Evolutionary conservation across 30 jellyfish, hydroid and myxozoan genomes (phyloP).

Genomic region (Hydra vulgaris): DNA sequence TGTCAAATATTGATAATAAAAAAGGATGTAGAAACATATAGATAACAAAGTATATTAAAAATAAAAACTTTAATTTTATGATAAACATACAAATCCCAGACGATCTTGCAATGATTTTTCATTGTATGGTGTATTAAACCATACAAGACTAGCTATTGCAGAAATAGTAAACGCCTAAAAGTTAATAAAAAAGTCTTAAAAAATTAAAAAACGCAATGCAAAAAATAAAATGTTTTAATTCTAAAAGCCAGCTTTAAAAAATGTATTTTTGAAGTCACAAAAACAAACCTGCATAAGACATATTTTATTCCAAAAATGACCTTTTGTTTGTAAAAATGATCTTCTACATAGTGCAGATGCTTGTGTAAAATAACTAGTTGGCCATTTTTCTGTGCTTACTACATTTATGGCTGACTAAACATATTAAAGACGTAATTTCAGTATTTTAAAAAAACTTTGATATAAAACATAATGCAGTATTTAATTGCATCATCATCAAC

Average conservation of each 20-base stretch:
- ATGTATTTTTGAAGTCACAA: too few relatives aligned
- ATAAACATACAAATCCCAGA: conserved; percentile 39
- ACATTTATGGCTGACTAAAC: neutral
- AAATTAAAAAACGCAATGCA: too few relatives aligned
- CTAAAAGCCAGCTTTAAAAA: too few relatives aligned
- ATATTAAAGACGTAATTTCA: too few relatives aligned
- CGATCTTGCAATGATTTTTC: conserved; percentile 40
- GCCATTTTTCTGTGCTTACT: conserved; percentile 24
- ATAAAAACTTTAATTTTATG: too few relatives aligned
- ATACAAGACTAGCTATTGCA: conserved; percentile 26
- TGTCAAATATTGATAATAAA: too few relatives aligned
- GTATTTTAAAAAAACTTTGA: too few relatives aligned
- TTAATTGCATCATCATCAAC: too few relatives aligned
- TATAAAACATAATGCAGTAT: too few relatives aligned
- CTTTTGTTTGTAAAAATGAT: conserved; percentile 40
- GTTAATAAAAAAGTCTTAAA: neutral
- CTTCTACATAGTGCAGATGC: conserved; percentile 23
- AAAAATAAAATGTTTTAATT: too few relatives aligned
- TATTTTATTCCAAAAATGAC: conserved; percentile 39
- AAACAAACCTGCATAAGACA: conserved; percentile 29
- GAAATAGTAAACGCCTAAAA: conserved; percentile 38
- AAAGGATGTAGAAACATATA: too few relatives aligned
- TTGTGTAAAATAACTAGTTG: conserved; percentile 40
- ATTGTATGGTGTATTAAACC: conserved; percentile 58
- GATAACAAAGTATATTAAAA: too few relatives aligned